Evolutionary conservation across 53 echinoderm and acorn worm genomes (phyloP).

Genomic region (Luidia sarsii): DNA sequence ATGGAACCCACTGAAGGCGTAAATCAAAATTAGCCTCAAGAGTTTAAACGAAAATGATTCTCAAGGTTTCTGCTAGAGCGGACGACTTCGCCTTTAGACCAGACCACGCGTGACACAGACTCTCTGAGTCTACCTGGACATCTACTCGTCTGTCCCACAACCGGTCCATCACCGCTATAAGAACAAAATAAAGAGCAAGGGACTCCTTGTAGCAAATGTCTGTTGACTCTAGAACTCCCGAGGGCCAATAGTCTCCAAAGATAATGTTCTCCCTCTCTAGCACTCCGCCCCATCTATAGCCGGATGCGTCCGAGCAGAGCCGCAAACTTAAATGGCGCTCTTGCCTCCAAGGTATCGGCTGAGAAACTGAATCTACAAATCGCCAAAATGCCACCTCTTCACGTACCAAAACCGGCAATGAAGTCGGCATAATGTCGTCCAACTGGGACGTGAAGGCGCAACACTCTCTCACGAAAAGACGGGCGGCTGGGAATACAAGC

Average conservation of each 20-base stretch:
- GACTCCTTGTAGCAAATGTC: conserved; percentile 32
- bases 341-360: conserved; percentile 29
- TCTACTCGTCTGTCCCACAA: conserved; percentile 22
- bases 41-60: neutral
- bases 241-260: conserved; percentile 21
- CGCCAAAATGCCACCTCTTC: conserved; percentile 20
- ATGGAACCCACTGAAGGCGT: neutral
- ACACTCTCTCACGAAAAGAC: conserved; percentile 30
- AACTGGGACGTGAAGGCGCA: neutral
- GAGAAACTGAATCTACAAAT: neutral
- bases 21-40: neutral
- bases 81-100: neutral
- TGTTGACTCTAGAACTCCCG: neutral
- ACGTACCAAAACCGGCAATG: neutral
- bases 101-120: conserved; percentile 6
- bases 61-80: neutral
- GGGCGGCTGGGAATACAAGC: conserved; percentile 18
- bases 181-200: conserved; percentile 24
- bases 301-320: conserved; percentile 7
- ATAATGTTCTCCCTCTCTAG: too few species aligned
- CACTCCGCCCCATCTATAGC: conserved; percentile 27
- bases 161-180: neutral
- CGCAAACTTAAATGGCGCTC: conserved; percentile 17
- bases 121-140: conserved; percentile 19
- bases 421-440: neutral